Percentiles rank a stretch among this genome's conserved stretches.
These are phyloP conservation scores for Pavo muticus DNA, from an alignment of 2,113 vertebrate species.

Conservation along the genomic window DNA sequence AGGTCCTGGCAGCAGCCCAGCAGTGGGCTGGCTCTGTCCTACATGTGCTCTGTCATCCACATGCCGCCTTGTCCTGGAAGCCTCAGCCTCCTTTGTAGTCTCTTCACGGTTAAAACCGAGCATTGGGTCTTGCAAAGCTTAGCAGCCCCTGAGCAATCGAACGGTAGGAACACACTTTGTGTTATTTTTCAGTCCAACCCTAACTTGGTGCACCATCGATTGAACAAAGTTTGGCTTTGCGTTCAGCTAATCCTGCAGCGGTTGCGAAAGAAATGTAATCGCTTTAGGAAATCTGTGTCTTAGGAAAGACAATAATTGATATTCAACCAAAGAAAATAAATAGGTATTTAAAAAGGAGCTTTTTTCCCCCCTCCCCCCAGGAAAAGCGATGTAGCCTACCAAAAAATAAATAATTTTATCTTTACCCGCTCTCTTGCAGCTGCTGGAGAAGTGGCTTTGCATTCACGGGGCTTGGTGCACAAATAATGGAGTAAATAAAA, in stretches of 20 bases:
- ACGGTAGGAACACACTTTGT: neutral
- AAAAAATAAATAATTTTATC: neutral
- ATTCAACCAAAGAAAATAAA: neutral
- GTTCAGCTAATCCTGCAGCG: neutral
- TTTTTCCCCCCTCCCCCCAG: rapidly evolving
- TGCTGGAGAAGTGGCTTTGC: slow-evolving; percentile 44
- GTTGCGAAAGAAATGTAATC: neutral
- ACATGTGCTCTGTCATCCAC: rapidly evolving
- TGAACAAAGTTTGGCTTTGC: neutral
- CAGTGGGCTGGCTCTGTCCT: rapidly evolving
- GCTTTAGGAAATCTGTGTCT: neutral
- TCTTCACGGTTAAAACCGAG: neutral
- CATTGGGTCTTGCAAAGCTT: neutral
- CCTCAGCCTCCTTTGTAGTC: neutral
- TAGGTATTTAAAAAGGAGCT: neutral
- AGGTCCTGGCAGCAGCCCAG: neutral
- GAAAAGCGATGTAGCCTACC: neutral
- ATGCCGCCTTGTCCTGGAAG: neutral
- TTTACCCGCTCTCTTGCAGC: slow-evolving; percentile 46
- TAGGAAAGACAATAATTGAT: neutral
- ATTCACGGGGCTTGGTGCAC: slow-evolving; percentile 20
- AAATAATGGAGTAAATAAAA: slow-evolving; percentile 74
- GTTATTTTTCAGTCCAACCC: neutral
- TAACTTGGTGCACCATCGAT: neutral
- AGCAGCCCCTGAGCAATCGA: neutral